Percentiles rank a stretch among this genome's conserved stretches.
Conservation (phyloP, 2,113 vertebrate genomes). For the Toxostoma redivivum region DNA sequence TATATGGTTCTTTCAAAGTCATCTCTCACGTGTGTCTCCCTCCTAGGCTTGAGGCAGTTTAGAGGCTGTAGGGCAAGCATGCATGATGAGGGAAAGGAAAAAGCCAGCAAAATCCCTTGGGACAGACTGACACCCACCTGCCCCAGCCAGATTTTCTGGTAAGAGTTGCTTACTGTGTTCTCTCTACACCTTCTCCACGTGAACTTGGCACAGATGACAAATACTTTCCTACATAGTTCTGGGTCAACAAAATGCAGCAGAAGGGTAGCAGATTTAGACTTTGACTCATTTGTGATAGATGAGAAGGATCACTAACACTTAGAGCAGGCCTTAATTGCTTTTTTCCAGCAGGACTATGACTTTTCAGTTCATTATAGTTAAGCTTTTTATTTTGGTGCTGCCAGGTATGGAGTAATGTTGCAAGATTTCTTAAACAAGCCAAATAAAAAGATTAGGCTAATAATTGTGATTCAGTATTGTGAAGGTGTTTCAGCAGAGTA, state of each 20-base stretch:
- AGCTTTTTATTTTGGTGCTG: not conserved
- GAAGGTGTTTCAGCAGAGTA: not conserved
- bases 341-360: not conserved
- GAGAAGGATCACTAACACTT: not conserved
- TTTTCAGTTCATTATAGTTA: not conserved
- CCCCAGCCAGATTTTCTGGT: not conserved
- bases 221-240: accelerated
- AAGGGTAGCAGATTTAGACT: not conserved
- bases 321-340: not conserved
- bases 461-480: not conserved
- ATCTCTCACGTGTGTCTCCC: not conserved
- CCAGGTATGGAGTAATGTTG: not conserved
- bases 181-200: not conserved
- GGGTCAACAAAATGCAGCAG: accelerated
- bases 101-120: not conserved
- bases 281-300: not conserved
- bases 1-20: accelerated
- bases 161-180: not conserved
- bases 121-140: not conserved
- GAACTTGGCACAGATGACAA: not conserved
- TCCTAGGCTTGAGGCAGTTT: not conserved
- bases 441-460: not conserved
- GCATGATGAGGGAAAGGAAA: not conserved
- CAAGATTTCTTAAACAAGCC: not conserved
- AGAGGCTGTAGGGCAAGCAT: accelerated